Conservation (phyloP, 2,888 invertebrate genomes). For the Doris montereyensis region DNA sequence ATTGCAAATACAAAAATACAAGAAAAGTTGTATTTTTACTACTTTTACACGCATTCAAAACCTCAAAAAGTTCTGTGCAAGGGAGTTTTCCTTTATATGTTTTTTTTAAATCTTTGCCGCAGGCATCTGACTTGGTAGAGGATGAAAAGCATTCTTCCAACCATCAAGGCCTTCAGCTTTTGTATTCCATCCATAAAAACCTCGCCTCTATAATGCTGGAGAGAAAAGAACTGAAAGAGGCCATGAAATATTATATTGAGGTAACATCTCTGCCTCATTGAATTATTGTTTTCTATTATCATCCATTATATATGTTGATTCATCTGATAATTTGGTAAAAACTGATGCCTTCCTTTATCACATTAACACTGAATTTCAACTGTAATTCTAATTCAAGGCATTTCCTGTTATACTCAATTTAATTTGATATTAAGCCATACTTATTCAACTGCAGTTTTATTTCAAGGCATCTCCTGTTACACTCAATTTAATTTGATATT, state of each 20-base stretch:
- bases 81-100: too few species aligned
- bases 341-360: neutral
- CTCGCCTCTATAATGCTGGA: conserved; percentile 82
- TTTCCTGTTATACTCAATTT: too few species aligned
- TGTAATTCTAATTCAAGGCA: too few species aligned
- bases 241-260: conserved; percentile 81
- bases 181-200: conserved; percentile 87
- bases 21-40: too few species aligned
- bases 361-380: too few species aligned
- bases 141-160: conserved; percentile 67
- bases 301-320: neutral
- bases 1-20: too few species aligned
- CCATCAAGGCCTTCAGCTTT: conserved; percentile 79
- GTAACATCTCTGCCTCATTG: conserved; percentile 74
- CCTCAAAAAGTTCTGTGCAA: too few species aligned
- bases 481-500: too few species aligned
- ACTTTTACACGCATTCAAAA: too few species aligned
- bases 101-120: neutral
- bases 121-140: conserved; percentile 57
- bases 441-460: too few species aligned
- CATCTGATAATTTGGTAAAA: neutral
- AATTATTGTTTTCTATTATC: neutral
- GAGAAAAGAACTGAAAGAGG: conserved; percentile 77
- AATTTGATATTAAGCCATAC: too few species aligned
- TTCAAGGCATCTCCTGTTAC: too few species aligned